Evolutionary conservation across 2,797 vertebrate species (phyloP), one percentile per base, ranked within the genome.

Genomic region (Gallinago stenura): DNA sequence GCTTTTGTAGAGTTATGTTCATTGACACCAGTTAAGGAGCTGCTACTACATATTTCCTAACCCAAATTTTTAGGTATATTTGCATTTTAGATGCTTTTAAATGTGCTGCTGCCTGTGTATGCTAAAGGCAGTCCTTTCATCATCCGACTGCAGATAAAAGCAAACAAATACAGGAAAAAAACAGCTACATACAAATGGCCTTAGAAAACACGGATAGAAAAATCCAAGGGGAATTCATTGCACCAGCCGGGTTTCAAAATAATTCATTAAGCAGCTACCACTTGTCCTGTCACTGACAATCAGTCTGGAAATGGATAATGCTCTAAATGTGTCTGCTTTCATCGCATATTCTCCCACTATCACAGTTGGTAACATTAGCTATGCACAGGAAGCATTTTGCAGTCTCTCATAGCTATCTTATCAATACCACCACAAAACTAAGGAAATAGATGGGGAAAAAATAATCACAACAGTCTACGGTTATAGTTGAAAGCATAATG

Each of bases 281-380:
- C 90, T 96, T 96, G 69, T 90, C 65, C 83, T 96, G 93, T 94
- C 92, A 91, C 87, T 90, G 80, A 80, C 76, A 91, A 91, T 93
- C 86, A 88, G 64, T 68, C 85, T 91, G 73, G 72, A 89, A 96
- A 94, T 41, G 57, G 95, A 92, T 95, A 93, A 95, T 86, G 78
- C 94, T 96, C 93, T 95, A 93, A 94, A 95, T 87, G 84, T 58
- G 86, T 88, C 84, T 95, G 86, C 89, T 97, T 93, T 91, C 79
- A 81, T 96, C n/a, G 13, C 53, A 50, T 65, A 56, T 90, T 92
- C 89, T 91, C 94, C 56, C 30, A 8, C 77, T 90, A 73, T 83
- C 88, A 89, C 58, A 68, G 65, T 71, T 62, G 18, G 73, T 90
- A 87, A 83, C 43, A 91, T 84, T 83, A 96, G 50, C 78, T 69